Evolutionary conservation across 2,888 invertebrate genomes (phyloP).

Genomic region (Drosophila tanythrix): DNA sequence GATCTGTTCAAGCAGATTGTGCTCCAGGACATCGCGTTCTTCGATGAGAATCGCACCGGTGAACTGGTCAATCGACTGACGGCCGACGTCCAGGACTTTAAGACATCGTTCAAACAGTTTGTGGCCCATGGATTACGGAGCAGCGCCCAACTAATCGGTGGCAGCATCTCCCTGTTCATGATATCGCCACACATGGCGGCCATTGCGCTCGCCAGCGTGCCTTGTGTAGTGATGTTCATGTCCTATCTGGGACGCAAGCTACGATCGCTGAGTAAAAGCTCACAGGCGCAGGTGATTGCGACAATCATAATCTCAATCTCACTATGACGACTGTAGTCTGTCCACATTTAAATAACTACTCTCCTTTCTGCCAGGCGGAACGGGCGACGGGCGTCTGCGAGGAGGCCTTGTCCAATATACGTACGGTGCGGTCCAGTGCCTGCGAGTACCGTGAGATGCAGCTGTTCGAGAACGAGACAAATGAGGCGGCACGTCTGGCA

Average conservation of each 20-base stretch:
- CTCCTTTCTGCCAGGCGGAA: constrained; percentile 87
- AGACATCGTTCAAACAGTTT: constrained; percentile 97
- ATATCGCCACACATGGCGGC: constrained; percentile 96
- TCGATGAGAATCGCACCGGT: constrained; percentile 95
- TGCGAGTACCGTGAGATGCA: constrained; percentile 94
- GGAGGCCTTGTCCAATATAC: constrained; percentile 96
- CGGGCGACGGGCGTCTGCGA: constrained; percentile 95
- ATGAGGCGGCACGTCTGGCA: constrained; percentile 89
- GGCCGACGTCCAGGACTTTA: constrained; percentile 98
- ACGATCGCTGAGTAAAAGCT: constrained; percentile 90
- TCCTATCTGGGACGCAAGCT: constrained; percentile 92
- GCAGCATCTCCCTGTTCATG: constrained; percentile 87
- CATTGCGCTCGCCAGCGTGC: constrained; percentile 93
- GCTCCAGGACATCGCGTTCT: constrained; percentile 94
- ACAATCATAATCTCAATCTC: background rate
- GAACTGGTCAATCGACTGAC: constrained; percentile 96
- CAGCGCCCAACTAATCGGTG: constrained; percentile 90
- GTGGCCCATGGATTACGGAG: constrained; percentile 96
- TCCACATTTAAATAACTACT: background rate
- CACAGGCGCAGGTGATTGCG: constrained; percentile 91
- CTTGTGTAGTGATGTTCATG: constrained; percentile 93
- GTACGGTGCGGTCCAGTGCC: constrained; percentile 97
- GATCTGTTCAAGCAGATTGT: constrained; percentile 93
- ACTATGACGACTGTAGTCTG: background rate
- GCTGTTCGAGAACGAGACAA: constrained; percentile 90